These are phyloP conservation scores for Chaetodon auriga DNA, from an alignment of 2,113 vertebrate species.

Conservation along the genomic window DNA sequence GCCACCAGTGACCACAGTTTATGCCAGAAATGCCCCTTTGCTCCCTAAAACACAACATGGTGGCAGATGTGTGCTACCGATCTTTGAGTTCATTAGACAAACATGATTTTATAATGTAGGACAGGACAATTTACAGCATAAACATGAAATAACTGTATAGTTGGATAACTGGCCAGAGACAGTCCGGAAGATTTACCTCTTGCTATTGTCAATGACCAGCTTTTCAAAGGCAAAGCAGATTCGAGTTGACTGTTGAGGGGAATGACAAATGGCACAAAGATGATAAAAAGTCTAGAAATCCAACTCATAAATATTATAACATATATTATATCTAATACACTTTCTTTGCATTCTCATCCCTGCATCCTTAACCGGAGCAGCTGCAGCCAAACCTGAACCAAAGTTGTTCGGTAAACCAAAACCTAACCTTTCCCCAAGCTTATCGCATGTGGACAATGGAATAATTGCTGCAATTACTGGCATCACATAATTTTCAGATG, in stretches of 20 bases:
- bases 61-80: background rate
- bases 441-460: background rate
- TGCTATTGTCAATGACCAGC: background rate
- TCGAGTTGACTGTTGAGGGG: no score
- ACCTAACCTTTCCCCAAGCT: background rate
- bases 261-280: no score
- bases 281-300: background rate
- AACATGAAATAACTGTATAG: background rate
- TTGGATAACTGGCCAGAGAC: background rate
- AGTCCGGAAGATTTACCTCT: background rate
- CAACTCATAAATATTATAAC: background rate
- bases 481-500: background rate
- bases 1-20: constrained; percentile 6
- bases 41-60: background rate
- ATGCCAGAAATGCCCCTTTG: background rate
- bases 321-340: background rate
- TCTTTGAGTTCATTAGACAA: background rate
- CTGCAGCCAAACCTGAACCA: background rate
- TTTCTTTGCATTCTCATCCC: background rate
- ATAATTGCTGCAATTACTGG: background rate
- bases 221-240: background rate
- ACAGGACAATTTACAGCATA: background rate
- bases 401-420: background rate
- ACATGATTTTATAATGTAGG: background rate
- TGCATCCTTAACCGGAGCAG: background rate